phyloP scores from a whole-genome alignment of 2,888 invertebrate species.

The Sussaba pulchella region DNA sequence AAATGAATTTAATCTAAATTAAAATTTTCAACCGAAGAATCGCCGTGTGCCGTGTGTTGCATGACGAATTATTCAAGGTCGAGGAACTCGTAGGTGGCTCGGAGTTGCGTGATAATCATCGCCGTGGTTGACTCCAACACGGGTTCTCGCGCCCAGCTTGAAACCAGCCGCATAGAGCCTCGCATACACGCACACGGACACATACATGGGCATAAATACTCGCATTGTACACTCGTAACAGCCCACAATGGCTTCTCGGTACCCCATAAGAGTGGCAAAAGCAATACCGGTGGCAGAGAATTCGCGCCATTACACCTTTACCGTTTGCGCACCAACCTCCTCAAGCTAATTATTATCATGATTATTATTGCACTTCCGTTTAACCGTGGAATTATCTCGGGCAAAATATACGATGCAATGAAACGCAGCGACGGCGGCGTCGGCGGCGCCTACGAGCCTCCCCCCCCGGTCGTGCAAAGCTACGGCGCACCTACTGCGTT shows the following conservation, averaged over 20 bases:
- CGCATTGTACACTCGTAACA: constrained; percentile 3
- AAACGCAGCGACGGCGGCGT: constrained; percentile 23
- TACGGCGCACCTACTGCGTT: too few species aligned
- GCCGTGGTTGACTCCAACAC: constrained; percentile 45
- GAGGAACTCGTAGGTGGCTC: constrained; percentile 67
- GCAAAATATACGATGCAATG: constrained; percentile 54
- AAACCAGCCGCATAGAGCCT: not conserved
- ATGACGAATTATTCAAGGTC: constrained; percentile 71
- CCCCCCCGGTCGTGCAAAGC: not conserved
- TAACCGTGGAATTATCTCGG: constrained; percentile 34
- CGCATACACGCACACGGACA: not conserved
- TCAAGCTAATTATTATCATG: constrained; percentile 53
- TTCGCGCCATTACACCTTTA: constrained; percentile 36
- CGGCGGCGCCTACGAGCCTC: not conserved
- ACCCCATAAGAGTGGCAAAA: not conserved
- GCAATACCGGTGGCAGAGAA: constrained; percentile 17
- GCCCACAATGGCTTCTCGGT: constrained; percentile 20
- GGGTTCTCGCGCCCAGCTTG: constrained; percentile 30
- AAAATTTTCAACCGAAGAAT: constrained; percentile 28
- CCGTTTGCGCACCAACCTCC: constrained; percentile 46
- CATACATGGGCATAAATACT: not conserved
- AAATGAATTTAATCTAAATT: constrained; percentile 23
- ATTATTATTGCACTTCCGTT: constrained; percentile 64
- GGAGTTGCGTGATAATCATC: constrained; percentile 48
- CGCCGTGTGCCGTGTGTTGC: constrained; percentile 61